Base-by-base conservation (phyloP, 2,797 vertebrate species). In the Rhinatrema bivittatum region DNA sequence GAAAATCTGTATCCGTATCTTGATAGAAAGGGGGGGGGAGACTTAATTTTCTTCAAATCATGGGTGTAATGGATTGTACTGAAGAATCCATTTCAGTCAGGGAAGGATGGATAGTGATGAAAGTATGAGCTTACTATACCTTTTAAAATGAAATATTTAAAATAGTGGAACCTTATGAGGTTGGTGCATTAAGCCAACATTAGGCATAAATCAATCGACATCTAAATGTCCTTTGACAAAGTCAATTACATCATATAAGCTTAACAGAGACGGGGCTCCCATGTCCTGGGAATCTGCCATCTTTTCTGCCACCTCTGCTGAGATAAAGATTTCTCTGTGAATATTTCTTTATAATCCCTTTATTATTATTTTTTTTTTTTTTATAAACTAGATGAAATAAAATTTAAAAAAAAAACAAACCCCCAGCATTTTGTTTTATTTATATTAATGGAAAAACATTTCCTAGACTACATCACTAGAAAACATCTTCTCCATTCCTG, bases 101-200 rank as follows among this genome's bases (percentile, higher is more conserved):
- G 39, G 46, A 47, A 70, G 56, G 53, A 43, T 45, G 53, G 46
- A 49, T 31, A 34, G 31, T 50, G 52, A 47, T 39, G 44, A 63
- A 65, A 60, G 62, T 56, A 65, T 24, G 12, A 50, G 58, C 45
- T 47, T 39, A 46, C 49, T 44, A 46, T 49, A 28, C 53, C 60
- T 74, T 76, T 70, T 68, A 70, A 60, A 61, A 62, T 65, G 66
- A 71, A 74, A 70, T 62, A 68, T 68, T 79, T 74, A 72, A 73
- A 74, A 49, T 60, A 65, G 60, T 34, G 35, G 47, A 62, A 48
- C 56, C 61, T 62, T 34, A 19, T 1, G 49, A 32, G 26, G 57
- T 49, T 58, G 64, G 65, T 62, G 64, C 32, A 61, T 65, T 61
- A 69, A 64, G 53, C 53, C 61, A 53, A 48, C 66, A 54, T 1